Evolutionary conservation across 2,797 vertebrate genomes (phyloP), one percentile per base, ranked within the genome.

Genomic region (Erethizon dorsatum): DNA sequence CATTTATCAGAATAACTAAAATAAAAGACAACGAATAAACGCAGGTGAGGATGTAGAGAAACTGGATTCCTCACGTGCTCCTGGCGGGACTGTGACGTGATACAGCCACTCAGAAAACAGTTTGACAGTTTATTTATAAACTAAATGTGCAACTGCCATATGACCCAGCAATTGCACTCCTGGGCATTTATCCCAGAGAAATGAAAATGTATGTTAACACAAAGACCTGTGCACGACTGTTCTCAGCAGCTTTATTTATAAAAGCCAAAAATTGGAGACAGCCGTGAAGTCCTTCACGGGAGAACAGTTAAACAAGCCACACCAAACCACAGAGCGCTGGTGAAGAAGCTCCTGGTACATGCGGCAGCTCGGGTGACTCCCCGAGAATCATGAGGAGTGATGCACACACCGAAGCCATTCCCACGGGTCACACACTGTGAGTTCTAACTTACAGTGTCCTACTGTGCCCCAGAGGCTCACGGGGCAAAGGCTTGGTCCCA

Each of bases 181-280:
- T 52, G 47, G 56, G 33, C 63, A 54, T 80, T 91, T 83, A 83
- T 88, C 78, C 78, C 20, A 54, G 11, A 95, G 54, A 96, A 71
- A 78, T 11, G n/a, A 94, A 94, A 90, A 73, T n/a, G 59, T 67
- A 11, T 2, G 9, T 92, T 84, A 89, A 47, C 47, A 13, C 6
- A 18, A 63, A 83, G 88, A 63, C n/a, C 84, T 73, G 75, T 8
- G 41, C 26, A 59, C 59, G 33, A 78, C 47, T 59, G 0, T 50
- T 83, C 65, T 65, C 22, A 56, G 78, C 24, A 65, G 37, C 50
- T 94, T 79, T 83, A 20, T 17, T 88, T 50, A 37, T 45, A 54
- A 83, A 14, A 80, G 52, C 12, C 41, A 11, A 15, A 89, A 71
- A 13, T 47, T 24, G 20, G 50, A 95, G 69, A 87, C 12, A 56